These are phyloP conservation scores for Gouania willdenowi DNA, from an alignment of 2,797 vertebrate species.

Conservation along the genomic window DNA sequence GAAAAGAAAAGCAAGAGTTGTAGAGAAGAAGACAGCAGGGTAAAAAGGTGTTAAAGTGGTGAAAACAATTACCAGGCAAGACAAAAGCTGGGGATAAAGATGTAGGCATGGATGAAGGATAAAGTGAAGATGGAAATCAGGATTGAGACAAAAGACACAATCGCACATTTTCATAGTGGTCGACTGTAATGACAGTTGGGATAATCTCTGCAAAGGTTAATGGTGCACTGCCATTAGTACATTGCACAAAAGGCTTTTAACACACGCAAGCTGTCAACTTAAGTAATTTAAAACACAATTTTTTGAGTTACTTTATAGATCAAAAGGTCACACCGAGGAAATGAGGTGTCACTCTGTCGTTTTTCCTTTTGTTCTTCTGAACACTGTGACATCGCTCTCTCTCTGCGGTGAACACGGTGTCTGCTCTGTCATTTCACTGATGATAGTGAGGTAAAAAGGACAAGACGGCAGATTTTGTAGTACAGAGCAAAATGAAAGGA, in stretches of 20 bases:
- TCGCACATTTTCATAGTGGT: conserved; percentile 12
- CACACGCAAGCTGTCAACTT: conserved; percentile 66
- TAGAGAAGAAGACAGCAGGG: conserved; percentile 5
- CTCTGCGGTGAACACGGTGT: conserved; percentile 35
- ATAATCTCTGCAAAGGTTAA: conserved; percentile 76
- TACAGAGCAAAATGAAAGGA: conserved; percentile 9
- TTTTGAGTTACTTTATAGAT: conserved; percentile 65
- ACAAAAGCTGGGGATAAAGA: conserved; percentile 14
- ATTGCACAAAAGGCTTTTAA: conserved; percentile 83
- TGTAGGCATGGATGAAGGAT: not conserved
- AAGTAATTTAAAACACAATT: conserved; percentile 66
- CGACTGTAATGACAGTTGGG: conserved; percentile 31
- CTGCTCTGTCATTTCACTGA: conserved; percentile 65
- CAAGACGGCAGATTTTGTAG: conserved; percentile 37
- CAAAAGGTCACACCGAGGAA: conserved; percentile 43
- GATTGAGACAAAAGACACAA: conserved; percentile 33
- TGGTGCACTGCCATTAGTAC: conserved; percentile 60
- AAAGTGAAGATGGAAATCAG: conserved; percentile 30
- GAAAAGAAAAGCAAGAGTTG: not conserved
- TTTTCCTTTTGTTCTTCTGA: conserved; percentile 54
- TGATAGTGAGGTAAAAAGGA: conserved; percentile 37
- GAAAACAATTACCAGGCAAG: conserved; percentile 7
- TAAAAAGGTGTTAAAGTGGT: conserved; percentile 5
- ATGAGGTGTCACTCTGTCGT: conserved; percentile 51
- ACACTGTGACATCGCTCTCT: conserved; percentile 63